These are phyloP conservation scores for Mormyrus lacerda DNA, from an alignment of 2,113 vertebrate species.

Conservation along the genomic window DNA sequence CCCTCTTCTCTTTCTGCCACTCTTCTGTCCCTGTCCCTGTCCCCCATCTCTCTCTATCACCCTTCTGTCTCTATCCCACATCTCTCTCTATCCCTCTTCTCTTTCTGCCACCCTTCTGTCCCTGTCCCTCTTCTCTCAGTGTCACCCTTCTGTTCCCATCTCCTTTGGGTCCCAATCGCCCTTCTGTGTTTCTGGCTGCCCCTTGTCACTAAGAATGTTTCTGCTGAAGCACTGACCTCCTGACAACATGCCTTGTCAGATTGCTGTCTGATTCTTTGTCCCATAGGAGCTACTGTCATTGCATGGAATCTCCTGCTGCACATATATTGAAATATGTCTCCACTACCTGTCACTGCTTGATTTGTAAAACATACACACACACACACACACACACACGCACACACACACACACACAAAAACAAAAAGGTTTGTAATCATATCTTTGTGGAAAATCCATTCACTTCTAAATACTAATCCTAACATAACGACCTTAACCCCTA, in stretches of 20 bases:
- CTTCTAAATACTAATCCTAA: no score
- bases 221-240: conserved; percentile 18
- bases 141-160: neutral
- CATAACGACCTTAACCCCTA: no score
- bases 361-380: neutral
- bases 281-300: conserved; percentile 27
- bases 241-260: conserved; percentile 27
- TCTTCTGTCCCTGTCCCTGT: neutral
- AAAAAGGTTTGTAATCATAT: no score
- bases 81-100: neutral
- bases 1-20: neutral
- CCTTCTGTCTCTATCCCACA: neutral
- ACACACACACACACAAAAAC: neutral
- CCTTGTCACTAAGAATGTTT: neutral
- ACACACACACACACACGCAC: neutral
- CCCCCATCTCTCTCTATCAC: neutral
- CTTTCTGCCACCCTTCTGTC: neutral
- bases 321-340: conserved; percentile 6
- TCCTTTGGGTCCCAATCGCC: neutral
- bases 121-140: neutral
- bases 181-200: neutral
- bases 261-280: conserved; percentile 24
- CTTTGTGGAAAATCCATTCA: no score
- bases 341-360: neutral
- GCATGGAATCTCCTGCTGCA: neutral